These are phyloP conservation scores for Hemiscyllium ocellatum DNA, from an alignment of 2,113 vertebrate genomes.

Conservation along the genomic window DNA sequence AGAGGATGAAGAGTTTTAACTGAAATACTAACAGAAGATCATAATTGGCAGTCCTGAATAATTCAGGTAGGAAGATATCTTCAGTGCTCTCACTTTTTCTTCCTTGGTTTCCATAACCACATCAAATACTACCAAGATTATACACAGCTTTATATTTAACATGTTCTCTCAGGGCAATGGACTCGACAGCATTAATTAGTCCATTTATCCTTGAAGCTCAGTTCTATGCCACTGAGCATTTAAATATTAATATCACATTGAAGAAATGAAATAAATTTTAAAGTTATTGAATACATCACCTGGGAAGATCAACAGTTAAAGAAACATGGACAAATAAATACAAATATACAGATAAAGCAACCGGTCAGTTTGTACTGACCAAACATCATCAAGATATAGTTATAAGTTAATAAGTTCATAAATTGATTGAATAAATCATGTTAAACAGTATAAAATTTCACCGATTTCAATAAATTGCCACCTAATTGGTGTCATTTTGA, in stretches of 20 bases:
- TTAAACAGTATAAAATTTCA: not conserved
- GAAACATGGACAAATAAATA: not conserved
- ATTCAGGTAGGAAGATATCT: constrained; percentile 1
- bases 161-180: not conserved
- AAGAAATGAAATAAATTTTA: constrained; percentile 1
- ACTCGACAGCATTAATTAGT: constrained; percentile 31
- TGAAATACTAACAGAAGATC: not conserved
- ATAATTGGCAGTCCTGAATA: constrained; percentile 26
- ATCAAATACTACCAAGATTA: constrained; percentile 32
- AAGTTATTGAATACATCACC: not conserved
- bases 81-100: not conserved
- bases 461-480: not conserved
- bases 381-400: not conserved
- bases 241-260: constrained; percentile 28
- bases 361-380: not conserved
- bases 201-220: constrained; percentile 18
- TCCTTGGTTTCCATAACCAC: constrained; percentile 11
- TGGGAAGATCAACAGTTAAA: not conserved
- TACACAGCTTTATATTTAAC: constrained; percentile 18
- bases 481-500: not conserved
- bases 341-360: not conserved
- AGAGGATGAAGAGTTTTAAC: constrained; percentile 14
- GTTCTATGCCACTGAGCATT: not conserved
- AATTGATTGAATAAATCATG: not conserved
- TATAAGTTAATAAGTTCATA: not conserved